phyloP scores from a whole-genome alignment of 1,140 invertebrate species.

The Musca vetustissima region DNA sequence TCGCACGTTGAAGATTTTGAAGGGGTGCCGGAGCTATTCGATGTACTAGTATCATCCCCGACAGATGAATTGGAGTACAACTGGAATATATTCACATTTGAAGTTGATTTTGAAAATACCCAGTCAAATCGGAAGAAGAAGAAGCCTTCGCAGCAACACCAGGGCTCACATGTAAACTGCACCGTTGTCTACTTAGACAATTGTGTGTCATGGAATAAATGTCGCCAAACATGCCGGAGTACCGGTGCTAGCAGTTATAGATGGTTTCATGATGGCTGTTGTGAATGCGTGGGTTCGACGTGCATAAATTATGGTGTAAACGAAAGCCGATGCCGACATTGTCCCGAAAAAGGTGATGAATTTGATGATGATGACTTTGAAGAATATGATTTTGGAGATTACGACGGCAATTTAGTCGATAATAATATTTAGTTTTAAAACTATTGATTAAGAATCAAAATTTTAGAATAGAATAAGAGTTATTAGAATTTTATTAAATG shows the following conservation, averaged over 20 bases:
- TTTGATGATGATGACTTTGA: constrained; percentile 33
- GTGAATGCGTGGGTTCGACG: constrained; percentile 87
- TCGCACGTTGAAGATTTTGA: constrained; percentile 86
- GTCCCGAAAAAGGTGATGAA: constrained; percentile 48
- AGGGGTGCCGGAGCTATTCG: constrained; percentile 80
- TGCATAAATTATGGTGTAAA: constrained; percentile 93
- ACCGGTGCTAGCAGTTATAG: constrained; percentile 57
- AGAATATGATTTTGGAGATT: constrained; percentile 34
- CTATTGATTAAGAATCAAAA: too few species aligned
- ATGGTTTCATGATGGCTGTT: constrained; percentile 95
- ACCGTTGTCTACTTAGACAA: constrained; percentile 90
- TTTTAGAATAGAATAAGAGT: too few species aligned
- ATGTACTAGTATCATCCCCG: constrained; percentile 76
- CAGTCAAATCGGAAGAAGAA: constrained; percentile 43
- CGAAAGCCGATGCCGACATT: constrained; percentile 62
- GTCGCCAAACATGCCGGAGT: constrained; percentile 44
- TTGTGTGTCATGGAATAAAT: constrained; percentile 88
- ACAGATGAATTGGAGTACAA: constrained; percentile 58
- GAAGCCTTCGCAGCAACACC: constrained; percentile 40
- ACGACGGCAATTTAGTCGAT: not conserved
- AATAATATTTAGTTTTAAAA: constrained; percentile 2
- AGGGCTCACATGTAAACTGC: constrained; percentile 79
- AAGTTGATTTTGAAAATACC: constrained; percentile 68
- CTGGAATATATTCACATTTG: constrained; percentile 80
- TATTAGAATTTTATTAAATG: too few species aligned